Evolutionary conservation across 2,113 vertebrate genomes (phyloP).

Genomic region (Hippopotamus amphibius): DNA sequence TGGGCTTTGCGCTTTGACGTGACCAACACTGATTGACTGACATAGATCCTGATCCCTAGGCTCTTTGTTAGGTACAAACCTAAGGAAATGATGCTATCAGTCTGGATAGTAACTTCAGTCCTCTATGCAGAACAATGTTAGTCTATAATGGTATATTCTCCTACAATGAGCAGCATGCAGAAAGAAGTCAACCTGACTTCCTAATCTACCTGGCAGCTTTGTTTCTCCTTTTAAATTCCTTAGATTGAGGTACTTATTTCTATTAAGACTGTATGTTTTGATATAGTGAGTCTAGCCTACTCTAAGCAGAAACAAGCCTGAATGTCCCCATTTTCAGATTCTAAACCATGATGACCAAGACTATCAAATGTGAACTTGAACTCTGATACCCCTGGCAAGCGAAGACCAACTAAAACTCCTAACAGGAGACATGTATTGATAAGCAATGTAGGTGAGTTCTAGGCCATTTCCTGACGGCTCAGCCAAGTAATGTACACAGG

Average conservation of each 20-base stretch:
- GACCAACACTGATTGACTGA: not conserved
- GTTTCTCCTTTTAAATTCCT: slow-evolving; percentile 5
- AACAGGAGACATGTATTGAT: not conserved
- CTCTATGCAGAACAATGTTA: not conserved
- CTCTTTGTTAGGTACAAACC: not conserved
- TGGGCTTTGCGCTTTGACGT: not conserved
- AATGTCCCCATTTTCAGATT: not conserved
- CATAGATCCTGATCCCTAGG: not conserved
- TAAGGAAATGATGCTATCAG: not conserved
- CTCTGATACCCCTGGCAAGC: not conserved
- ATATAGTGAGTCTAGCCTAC: not conserved
- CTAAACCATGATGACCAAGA: not conserved
- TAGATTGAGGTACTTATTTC: not conserved
- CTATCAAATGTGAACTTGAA: not conserved
- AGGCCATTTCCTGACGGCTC: not conserved
- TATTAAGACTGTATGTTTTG: not conserved
- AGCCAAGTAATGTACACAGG: not conserved
- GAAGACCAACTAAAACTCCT: not conserved
- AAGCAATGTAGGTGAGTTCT: not conserved
- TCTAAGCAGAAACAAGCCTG: not conserved
- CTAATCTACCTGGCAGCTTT: not conserved
- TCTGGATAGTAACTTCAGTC: not conserved
- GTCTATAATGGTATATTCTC: not conserved
- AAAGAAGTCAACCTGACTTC: not conserved
- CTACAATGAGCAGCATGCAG: not conserved